Percentiles rank a stretch among this genome's conserved stretches.
These are phyloP conservation scores for Elaphurus davidianus DNA, from an alignment of 2,113 vertebrate species.

Conservation along the genomic window DNA sequence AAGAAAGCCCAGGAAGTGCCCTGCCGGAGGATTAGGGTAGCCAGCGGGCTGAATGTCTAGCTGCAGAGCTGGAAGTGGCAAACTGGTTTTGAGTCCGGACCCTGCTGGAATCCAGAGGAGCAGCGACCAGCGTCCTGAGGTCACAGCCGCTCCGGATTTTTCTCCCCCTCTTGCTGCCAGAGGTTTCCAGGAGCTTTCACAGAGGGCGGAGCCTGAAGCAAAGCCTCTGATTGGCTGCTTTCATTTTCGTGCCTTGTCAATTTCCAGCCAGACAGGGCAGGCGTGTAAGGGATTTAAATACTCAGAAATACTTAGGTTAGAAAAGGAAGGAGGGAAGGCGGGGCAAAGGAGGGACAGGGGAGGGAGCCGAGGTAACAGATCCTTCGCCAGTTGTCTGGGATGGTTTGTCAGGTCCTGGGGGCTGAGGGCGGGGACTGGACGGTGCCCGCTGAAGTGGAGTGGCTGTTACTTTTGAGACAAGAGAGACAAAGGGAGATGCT, in stretches of 20 bases:
- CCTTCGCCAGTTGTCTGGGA: neutral
- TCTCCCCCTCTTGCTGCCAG: neutral
- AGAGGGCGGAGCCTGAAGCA: neutral
- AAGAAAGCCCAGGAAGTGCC: neutral
- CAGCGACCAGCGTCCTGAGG: neutral
- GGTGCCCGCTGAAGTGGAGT: too few relatives aligned
- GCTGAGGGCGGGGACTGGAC: neutral
- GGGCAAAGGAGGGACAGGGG: neutral
- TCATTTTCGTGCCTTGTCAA: neutral
- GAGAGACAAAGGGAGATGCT: neutral
- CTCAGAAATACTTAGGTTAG: neutral
- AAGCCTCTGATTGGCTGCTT: slow-evolving; percentile 1
- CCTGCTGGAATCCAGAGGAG: neutral
- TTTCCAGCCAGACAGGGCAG: neutral
- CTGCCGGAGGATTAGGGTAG: neutral
- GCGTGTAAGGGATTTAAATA: neutral
- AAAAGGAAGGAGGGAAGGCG: neutral
- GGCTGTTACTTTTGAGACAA: neutral
- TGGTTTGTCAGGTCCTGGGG: neutral
- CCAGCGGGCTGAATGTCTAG: neutral
- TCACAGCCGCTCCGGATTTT: neutral
- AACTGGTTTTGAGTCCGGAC: neutral
- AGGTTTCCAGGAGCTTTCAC: neutral
- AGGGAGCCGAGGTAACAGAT: neutral
- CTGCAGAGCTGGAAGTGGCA: neutral